Evolutionary conservation across 2,113 vertebrate species (phyloP).

Genomic region (Isurus oxyrinchus): DNA sequence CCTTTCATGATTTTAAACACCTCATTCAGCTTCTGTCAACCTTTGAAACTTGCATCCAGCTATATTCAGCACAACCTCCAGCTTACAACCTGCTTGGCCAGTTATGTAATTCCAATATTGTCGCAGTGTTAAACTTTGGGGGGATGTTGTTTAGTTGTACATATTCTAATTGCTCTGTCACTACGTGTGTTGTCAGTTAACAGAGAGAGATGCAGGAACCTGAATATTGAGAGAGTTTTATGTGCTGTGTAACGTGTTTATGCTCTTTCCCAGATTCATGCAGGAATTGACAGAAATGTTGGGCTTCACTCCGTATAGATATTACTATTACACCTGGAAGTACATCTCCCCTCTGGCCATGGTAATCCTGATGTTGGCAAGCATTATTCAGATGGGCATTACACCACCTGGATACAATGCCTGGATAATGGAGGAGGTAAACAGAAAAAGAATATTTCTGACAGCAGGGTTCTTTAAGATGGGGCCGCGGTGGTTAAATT

Average conservation of each 20-base stretch:
- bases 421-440: constrained; percentile 87
- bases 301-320: constrained; percentile 80
- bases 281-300: constrained; percentile 97
- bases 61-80: neutral
- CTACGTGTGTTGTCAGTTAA: neutral
- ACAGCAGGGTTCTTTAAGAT: neutral
- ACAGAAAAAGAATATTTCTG: constrained; percentile 41
- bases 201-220: too few species aligned
- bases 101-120: neutral
- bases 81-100: neutral
- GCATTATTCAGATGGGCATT: constrained; percentile 83
- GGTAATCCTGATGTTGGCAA: constrained; percentile 73
- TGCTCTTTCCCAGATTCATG: constrained; percentile 73
- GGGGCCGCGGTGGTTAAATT: neutral
- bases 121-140: neutral
- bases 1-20: too few species aligned
- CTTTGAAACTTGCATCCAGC: neutral
- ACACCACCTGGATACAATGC: constrained; percentile 88
- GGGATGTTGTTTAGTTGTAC: neutral
- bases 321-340: constrained; percentile 96
- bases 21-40: neutral
- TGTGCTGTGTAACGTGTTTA: neutral
- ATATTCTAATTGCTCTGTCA: neutral
- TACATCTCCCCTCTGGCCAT: constrained; percentile 87
- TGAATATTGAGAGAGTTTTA: neutral